Conservation (phyloP, 1,140 invertebrate genomes). For the Aporrectodea caliginosa region DNA sequence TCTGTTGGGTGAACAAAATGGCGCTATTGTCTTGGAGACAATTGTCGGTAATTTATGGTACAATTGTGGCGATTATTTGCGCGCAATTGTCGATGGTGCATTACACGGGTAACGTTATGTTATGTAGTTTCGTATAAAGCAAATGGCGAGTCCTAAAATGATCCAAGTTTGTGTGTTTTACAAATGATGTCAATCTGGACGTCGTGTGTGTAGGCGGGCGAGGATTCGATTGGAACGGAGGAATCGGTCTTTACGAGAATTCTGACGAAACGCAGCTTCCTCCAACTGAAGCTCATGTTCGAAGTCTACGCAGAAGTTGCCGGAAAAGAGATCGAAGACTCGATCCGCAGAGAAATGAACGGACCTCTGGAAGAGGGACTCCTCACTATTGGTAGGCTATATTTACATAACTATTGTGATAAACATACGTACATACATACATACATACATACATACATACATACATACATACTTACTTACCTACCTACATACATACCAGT, state of each 20-base stretch:
- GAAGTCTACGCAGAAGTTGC: conserved; percentile 60
- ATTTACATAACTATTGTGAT: not conserved
- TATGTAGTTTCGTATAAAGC: too few relatives aligned
- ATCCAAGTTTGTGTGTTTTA: too few relatives aligned
- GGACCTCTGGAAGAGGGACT: not conserved
- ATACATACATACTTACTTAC: not conserved
- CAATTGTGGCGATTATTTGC: too few relatives aligned
- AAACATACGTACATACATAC: not conserved
- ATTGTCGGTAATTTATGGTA: too few relatives aligned
- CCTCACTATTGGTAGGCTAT: not conserved
- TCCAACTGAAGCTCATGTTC: conserved; percentile 66
- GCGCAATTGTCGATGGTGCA: too few relatives aligned
- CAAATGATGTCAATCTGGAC: too few relatives aligned
- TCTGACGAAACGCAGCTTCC: conserved; percentile 65
- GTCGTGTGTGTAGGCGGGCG: conserved; percentile 46
- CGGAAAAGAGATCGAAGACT: not conserved
- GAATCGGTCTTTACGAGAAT: conserved; percentile 70
- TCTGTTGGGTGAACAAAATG: too few relatives aligned
- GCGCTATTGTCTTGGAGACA: too few relatives aligned
- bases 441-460: not conserved
- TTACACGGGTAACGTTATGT: too few relatives aligned
- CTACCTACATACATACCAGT: not conserved
- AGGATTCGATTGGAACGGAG: conserved; percentile 65
- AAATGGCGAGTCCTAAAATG: too few relatives aligned
- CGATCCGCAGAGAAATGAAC: not conserved